These are phyloP conservation scores for Leptinotarsa lineolata DNA, from an alignment of 1,140 invertebrate species.

Conservation along the genomic window DNA sequence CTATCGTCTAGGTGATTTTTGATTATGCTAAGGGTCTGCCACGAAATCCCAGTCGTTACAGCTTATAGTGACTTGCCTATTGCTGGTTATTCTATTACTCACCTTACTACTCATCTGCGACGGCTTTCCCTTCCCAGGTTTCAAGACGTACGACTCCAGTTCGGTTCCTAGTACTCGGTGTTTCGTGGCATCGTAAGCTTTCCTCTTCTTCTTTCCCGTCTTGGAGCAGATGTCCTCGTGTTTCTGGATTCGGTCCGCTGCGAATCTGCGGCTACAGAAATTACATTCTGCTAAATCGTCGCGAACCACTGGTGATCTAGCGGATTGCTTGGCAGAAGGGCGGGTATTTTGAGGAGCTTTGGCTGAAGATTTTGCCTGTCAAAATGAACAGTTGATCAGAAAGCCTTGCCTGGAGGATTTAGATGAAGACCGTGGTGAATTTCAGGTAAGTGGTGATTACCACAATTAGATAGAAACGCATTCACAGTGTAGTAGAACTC, in stretches of 20 bases:
- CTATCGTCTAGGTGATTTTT: too few species aligned
- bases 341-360: constrained; percentile 38
- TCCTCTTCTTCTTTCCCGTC: constrained; percentile 76
- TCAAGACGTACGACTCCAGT: constrained; percentile 70
- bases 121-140: constrained; percentile 28
- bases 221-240: constrained; percentile 85
- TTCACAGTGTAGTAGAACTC: too few species aligned
- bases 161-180: constrained; percentile 87
- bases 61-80: too few species aligned
- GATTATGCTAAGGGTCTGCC: too few species aligned
- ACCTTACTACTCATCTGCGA: not conserved
- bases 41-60: too few species aligned
- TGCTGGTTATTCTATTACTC: too few species aligned
- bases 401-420: too few species aligned
- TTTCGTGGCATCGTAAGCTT: constrained; percentile 84
- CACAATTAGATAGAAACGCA: too few species aligned
- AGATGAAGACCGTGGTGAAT: too few species aligned
- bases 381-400: too few species aligned
- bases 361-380: constrained; percentile 14
- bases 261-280: constrained; percentile 75
- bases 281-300: constrained; percentile 63
- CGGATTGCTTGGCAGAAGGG: constrained; percentile 45
- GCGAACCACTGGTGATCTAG: constrained; percentile 43
- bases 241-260: constrained; percentile 74
- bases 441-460: too few species aligned